Evolutionary conservation across 2,797 vertebrate genomes (phyloP).

Genomic region (Melopsittacus undulatus): DNA sequence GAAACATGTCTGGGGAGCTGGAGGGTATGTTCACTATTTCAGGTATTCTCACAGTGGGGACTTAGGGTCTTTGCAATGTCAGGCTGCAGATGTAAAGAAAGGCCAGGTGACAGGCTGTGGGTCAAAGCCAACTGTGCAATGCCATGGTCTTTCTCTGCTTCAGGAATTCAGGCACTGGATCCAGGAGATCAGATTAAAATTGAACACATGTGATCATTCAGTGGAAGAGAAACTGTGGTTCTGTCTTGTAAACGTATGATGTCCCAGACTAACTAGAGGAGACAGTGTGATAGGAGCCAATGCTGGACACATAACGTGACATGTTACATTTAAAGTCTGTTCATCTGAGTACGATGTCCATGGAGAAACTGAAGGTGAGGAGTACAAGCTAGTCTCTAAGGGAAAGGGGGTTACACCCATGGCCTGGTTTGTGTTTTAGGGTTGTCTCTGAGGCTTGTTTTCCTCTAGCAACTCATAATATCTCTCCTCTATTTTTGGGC

Average conservation of each 20-base stretch:
- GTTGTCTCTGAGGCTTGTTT: background rate
- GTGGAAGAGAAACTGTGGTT: background rate
- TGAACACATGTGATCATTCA: accelerated
- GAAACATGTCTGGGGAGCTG: background rate
- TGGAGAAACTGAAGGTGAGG: background rate
- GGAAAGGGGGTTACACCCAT: background rate
- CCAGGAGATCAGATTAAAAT: background rate
- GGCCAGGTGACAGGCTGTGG: background rate
- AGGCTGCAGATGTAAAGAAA: background rate
- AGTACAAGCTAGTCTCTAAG: background rate
- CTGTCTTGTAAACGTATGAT: background rate
- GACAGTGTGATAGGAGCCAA: background rate
- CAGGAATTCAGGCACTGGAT: background rate
- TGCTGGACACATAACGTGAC: background rate
- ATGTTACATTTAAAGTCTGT: background rate
- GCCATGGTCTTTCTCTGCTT: background rate
- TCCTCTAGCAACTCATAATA: background rate
- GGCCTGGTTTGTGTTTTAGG: background rate
- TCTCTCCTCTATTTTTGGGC: background rate
- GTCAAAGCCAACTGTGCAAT: background rate
- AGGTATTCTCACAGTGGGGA: background rate
- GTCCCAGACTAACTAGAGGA: background rate
- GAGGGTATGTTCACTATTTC: background rate
- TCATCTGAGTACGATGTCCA: background rate
- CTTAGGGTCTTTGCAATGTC: background rate